phyloP scores from a whole-genome alignment of 2,888 invertebrate genomes.

The Ptychoptera contaminata region DNA sequence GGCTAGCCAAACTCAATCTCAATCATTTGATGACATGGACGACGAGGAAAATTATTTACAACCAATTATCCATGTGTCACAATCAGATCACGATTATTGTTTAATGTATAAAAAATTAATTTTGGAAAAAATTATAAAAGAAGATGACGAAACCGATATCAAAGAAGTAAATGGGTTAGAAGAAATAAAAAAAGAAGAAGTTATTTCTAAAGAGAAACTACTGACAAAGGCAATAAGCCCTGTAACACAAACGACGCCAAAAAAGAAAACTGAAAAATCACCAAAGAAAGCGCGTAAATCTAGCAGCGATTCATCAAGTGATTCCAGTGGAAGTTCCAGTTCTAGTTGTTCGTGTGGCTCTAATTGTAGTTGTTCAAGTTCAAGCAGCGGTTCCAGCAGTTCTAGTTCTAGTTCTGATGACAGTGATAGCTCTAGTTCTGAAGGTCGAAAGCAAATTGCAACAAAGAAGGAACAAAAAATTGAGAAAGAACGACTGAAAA shows the following conservation, averaged over 20 bases:
- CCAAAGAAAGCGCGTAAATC: slow-evolving; percentile 30
- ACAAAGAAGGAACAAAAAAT: slow-evolving; percentile 32
- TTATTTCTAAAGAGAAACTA: slow-evolving; percentile 11
- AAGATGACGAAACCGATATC: slow-evolving; percentile 29
- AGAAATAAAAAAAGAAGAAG: slow-evolving; percentile 31
- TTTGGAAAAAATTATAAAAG: slow-evolving; percentile 17
- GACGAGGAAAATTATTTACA: slow-evolving; percentile 12
- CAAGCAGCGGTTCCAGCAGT: slow-evolving; percentile 47
- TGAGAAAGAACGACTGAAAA: slow-evolving; percentile 22
- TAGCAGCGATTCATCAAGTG: slow-evolving; percentile 44
- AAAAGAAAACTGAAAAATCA: slow-evolving; percentile 35
- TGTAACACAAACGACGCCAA: slow-evolving; percentile 19
- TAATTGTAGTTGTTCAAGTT: slow-evolving; percentile 68
- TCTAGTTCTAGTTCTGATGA: slow-evolving; percentile 42
- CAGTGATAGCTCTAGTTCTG: slow-evolving; percentile 35
- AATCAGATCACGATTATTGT: slow-evolving; percentile 65
- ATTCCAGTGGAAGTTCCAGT: slow-evolving; percentile 59
- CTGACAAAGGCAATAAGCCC: slow-evolving; percentile 10
- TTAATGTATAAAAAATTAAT: slow-evolving; percentile 27
- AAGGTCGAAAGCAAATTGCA: slow-evolving; percentile 28
- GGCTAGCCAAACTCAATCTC: slow-evolving; percentile 9
- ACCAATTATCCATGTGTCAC: slow-evolving; percentile 38
- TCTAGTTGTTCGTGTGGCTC: slow-evolving; percentile 71
- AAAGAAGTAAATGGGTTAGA: slow-evolving; percentile 32
- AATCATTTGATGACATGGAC: slow-evolving; percentile 9